Conservation (phyloP, 1,140 invertebrate species). For the Pemphigus obesinymphae region DNA sequence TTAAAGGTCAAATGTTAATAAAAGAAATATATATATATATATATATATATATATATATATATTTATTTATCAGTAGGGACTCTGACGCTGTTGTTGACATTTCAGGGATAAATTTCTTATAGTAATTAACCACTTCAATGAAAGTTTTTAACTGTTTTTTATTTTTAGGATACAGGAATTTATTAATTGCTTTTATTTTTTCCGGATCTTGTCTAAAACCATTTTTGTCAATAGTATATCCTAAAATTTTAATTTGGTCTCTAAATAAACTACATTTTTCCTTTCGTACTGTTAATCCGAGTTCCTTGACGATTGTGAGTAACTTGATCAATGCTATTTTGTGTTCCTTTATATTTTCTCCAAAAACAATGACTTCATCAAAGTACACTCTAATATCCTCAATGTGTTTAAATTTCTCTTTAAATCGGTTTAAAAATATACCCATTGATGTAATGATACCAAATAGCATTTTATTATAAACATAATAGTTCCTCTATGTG, state of each 20-base stretch:
- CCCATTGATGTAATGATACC: not conserved
- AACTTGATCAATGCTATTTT: not conserved
- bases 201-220: not conserved
- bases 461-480: not conserved
- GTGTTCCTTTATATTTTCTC: not conserved
- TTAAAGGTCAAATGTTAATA: too few species aligned
- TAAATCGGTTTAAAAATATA: not conserved
- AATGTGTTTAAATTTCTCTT: not conserved
- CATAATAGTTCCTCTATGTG: not conserved
- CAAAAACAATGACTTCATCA: not conserved
- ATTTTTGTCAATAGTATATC: not conserved
- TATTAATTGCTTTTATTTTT: not conserved
- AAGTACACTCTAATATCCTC: not conserved
- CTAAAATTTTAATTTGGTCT: not conserved
- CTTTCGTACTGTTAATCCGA: not conserved
- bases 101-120: not conserved
- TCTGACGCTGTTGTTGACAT: too few species aligned
- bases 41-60: too few species aligned
- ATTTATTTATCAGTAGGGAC: too few species aligned
- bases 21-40: too few species aligned
- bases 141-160: not conserved
- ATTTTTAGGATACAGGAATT: not conserved
- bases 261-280: not conserved
- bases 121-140: not conserved
- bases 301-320: too few species aligned